Conservation (phyloP, 2,888 invertebrate species). For the Amphipyra tragopoginis region DNA sequence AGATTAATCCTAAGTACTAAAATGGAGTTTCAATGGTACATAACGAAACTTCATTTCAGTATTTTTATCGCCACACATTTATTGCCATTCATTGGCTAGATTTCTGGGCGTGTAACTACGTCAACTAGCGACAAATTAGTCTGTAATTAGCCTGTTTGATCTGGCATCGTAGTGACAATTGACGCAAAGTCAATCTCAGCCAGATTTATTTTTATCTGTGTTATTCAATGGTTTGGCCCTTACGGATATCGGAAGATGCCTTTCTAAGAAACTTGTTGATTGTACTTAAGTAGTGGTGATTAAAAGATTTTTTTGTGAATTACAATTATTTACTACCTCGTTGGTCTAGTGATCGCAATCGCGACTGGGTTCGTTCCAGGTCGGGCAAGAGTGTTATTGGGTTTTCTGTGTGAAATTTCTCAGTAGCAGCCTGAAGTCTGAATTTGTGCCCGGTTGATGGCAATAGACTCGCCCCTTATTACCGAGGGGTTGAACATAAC, state of each 20-base stretch:
- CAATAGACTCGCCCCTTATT: too few species aligned
- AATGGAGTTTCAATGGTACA: too few species aligned
- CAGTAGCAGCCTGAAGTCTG: too few species aligned
- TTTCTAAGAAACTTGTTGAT: background rate
- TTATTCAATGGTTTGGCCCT: background rate
- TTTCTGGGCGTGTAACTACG: background rate
- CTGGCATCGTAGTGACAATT: constrained; percentile 28
- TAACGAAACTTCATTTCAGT: too few species aligned
- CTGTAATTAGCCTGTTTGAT: constrained; percentile 19
- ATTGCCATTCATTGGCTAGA: background rate
- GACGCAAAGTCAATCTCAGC: background rate
- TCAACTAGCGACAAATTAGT: constrained; percentile 12
- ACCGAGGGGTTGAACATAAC: too few species aligned
- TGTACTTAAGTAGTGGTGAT: background rate
- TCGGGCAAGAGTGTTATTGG: too few species aligned
- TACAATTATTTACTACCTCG: too few species aligned
- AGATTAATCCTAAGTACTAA: too few species aligned
- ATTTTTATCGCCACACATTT: background rate
- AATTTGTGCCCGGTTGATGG: too few species aligned
- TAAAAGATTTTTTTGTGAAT: background rate
- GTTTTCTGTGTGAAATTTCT: too few species aligned
- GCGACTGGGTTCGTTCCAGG: too few species aligned
- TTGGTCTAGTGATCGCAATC: too few species aligned
- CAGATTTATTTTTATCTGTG: constrained; percentile 21
- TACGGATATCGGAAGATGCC: background rate